A percentile compares a stretch with the other conserved stretches of the same genome.
Conservation (phyloP, 2,113 vertebrate genomes). For the Lucifuga dentata region DNA sequence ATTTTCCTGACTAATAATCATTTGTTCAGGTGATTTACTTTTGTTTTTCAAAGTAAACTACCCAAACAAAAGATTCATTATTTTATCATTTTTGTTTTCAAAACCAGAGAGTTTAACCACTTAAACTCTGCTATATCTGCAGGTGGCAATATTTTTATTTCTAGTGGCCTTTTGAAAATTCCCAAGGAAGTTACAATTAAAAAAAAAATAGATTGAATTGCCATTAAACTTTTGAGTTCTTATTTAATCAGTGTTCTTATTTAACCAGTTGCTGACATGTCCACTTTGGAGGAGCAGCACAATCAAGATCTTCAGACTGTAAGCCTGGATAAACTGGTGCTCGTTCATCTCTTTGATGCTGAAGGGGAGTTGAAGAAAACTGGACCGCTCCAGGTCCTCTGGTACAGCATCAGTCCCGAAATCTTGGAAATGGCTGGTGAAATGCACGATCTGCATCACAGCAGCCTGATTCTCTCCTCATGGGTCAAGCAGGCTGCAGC, state of each 20-base stretch:
- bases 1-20: no score
- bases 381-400: constrained; percentile 35
- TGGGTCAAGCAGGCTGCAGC: constrained; percentile 62
- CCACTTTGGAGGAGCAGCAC: constrained; percentile 63
- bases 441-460: constrained; percentile 73
- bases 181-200: background rate
- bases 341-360: constrained; percentile 48
- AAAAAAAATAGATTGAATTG: no score
- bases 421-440: constrained; percentile 62
- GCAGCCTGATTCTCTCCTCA: constrained; percentile 71
- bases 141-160: no score
- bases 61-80: no score
- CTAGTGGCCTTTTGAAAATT: no score
- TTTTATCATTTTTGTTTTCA: no score
- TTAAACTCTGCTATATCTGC: no score
- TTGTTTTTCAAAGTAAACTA: no score
- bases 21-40: no score
- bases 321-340: constrained; percentile 68
- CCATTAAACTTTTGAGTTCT: background rate
- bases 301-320: constrained; percentile 42
- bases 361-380: constrained; percentile 6
- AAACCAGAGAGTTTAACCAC: no score
- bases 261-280: constrained; percentile 72
- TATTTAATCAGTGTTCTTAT: background rate
- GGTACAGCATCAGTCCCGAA: constrained; percentile 49